Evolutionary conservation across 2,888 invertebrate genomes (phyloP), one percentile per base, ranked within the genome.

Genomic region (Candidula unifasciata): DNA sequence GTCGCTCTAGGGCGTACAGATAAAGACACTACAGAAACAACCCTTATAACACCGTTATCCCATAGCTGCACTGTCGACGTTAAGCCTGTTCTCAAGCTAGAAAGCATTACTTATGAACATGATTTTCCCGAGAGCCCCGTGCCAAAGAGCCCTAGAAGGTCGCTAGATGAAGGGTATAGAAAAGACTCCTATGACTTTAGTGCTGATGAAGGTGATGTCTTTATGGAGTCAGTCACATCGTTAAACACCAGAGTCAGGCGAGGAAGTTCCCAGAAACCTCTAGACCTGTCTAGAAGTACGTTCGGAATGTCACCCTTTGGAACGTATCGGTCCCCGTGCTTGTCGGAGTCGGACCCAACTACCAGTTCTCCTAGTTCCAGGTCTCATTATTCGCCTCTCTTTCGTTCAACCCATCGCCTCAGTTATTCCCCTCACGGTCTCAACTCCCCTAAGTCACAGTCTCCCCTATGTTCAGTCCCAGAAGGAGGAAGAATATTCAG

Each of bases 381-480:
- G 79, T 84, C 84, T 54, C 89, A 89, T 71, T 90, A 89, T 83
- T 90, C 91, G 0, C 89, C 90, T 37, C 85, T 90, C 81, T 89
- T 88, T 69, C 87, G 89, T 27, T 89, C 89, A 2, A 87, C 89
- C 16, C 89, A 89, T 78, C 88, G 89, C 68, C 89, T 89, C 78
- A 89, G 88, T 64, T 90, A 89, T 85, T 89, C 91, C 3, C 89
- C 90, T 16, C 90, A 90, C 60, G 86, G 86, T 6, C 80, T 88
- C 44, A 76, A 88, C 57, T 89, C 89, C 52, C 89, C 89, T 13
- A 86, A 87, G 69, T 83, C 83, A 18, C 91, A 87, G 37, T 89
- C 89, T n/a, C 91, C 91, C 0, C 82, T 92, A 85, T 92, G 92
- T 88, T 90, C 92, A 37, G 91, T 92, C 16, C 92, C 92, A 33